A percentile compares a stretch with the other conserved stretches of the same genome.
These are phyloP conservation scores for Triplophysa bombifrons DNA, from an alignment of 2,797 vertebrate genomes.

Conservation along the genomic window DNA sequence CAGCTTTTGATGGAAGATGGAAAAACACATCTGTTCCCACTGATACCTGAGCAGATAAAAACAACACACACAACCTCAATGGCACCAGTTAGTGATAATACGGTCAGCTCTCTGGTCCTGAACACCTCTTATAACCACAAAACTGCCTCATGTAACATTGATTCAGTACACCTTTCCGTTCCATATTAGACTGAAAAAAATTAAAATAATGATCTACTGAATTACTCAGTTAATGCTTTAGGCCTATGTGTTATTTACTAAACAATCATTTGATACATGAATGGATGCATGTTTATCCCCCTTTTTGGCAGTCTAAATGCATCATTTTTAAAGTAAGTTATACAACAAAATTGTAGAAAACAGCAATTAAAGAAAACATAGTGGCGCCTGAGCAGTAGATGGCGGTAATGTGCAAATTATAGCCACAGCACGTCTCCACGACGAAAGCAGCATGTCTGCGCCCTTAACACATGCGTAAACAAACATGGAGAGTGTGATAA, in stretches of 20 bases:
- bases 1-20: slow-evolving; percentile 73
- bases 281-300: no score
- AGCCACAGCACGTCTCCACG: slow-evolving; percentile 46
- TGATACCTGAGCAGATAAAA: slow-evolving; percentile 59
- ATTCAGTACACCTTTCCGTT: background rate
- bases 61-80: slow-evolving; percentile 58
- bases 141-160: background rate
- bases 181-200: background rate
- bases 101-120: slow-evolving; percentile 3
- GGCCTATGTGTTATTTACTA: background rate
- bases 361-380: background rate
- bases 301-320: background rate
- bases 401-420: slow-evolving; percentile 54
- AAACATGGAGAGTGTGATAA: slow-evolving; percentile 53
- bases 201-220: no score
- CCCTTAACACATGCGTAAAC: slow-evolving; percentile 59
- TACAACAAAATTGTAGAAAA: slow-evolving; percentile 46
- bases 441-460: slow-evolving; percentile 69
- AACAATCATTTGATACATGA: background rate
- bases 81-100: slow-evolving; percentile 6
- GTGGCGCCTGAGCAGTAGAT: slow-evolving; percentile 58
- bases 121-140: background rate
- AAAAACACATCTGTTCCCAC: slow-evolving; percentile 74
- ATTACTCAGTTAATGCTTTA: background rate
- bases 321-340: background rate